These are phyloP conservation scores for Leptopilina boulardi DNA, from an alignment of 1,140 invertebrate species.

Conservation along the genomic window DNA sequence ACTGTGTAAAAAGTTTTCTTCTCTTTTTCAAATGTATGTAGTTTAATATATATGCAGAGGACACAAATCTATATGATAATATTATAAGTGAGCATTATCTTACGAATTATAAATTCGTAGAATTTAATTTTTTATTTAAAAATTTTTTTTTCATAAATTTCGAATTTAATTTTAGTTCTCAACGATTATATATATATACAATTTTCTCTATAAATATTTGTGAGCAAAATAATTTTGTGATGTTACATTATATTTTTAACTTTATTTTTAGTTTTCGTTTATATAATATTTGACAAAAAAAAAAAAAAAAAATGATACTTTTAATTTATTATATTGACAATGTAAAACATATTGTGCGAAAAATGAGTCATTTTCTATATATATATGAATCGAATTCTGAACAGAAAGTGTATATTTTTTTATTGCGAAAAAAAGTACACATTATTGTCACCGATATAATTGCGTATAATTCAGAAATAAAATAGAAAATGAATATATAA, in stretches of 20 bases:
- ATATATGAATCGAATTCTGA: neutral
- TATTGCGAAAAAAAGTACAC: neutral
- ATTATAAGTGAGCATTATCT: no score
- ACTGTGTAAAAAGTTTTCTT: neutral
- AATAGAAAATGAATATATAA: neutral
- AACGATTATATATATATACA: no score
- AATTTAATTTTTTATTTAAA: neutral
- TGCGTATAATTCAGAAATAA: neutral
- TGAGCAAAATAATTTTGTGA: neutral
- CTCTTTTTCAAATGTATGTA: neutral
- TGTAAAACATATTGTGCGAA: neutral
- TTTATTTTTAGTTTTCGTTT: neutral
- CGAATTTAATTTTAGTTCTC: no score
- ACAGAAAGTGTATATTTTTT: conserved; percentile 23
- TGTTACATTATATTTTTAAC: neutral
- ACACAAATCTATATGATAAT: conserved; percentile 1
- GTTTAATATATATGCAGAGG: conserved; percentile 25
- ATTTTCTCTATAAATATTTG: no score
- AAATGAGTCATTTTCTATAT: conserved; percentile 16
- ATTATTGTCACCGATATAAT: neutral
- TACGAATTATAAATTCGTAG: no score
- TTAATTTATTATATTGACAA: neutral
- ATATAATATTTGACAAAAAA: neutral
- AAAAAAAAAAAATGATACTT: neutral
- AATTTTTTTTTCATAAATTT: neutral